Percentiles rank a stretch among this genome's conserved stretches.
Conservation (phyloP, 2,797 vertebrate species). For the Linurgus olivaceus region DNA sequence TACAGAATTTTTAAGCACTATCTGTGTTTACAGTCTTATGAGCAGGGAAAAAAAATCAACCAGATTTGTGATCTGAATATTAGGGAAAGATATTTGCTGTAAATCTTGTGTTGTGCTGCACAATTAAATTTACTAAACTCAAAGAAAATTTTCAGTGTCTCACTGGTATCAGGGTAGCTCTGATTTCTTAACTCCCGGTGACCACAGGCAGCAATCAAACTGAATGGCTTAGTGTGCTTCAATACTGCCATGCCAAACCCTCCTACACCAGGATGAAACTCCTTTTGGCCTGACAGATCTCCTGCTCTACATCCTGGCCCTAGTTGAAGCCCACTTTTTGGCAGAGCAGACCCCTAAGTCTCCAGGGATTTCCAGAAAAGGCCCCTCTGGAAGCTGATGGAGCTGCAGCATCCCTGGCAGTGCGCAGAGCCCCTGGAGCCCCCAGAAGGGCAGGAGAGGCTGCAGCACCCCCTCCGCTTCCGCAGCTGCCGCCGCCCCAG, state of each 20-base stretch:
- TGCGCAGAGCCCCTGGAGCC: neutral
- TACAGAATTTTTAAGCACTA: neutral
- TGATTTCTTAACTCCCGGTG: neutral
- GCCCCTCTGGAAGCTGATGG: neutral
- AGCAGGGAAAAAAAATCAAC: neutral
- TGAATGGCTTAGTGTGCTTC: neutral
- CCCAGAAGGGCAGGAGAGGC: neutral
- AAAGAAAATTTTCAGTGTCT: neutral
- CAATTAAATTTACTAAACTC: neutral
- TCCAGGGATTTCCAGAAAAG: neutral
- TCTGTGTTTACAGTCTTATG: neutral
- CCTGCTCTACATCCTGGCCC: neutral
- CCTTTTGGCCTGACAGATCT: neutral
- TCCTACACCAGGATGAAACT: accelerated
- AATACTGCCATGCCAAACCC: neutral
- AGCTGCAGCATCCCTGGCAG: accelerated
- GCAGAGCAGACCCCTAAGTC: neutral
- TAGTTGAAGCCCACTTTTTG: neutral
- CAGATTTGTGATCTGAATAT: neutral
- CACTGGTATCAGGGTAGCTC: neutral
- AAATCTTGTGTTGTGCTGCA: neutral
- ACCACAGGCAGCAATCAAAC: neutral
- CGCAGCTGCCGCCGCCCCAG: neutral
- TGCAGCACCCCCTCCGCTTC: neutral
- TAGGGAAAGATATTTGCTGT: neutral